Percentiles rank a stretch among this genome's conserved stretches.
phyloP scores from a whole-genome alignment of 2,797 vertebrate species.

The Anableps anableps region DNA sequence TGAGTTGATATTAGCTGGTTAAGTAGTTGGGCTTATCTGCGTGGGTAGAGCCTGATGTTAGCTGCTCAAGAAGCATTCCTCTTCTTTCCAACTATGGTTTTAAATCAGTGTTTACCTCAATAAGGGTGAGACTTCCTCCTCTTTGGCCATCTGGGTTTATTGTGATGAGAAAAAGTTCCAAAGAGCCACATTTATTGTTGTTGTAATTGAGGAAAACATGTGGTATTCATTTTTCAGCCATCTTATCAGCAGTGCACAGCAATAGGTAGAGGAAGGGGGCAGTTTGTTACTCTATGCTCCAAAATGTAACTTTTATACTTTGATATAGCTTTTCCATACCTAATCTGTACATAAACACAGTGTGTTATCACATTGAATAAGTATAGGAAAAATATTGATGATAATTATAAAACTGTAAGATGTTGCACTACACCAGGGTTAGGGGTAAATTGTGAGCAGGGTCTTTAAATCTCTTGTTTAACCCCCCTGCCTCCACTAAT shows the following conservation, averaged over 20 bases:
- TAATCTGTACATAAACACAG: not conserved
- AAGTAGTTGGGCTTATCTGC: not conserved
- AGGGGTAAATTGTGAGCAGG: constrained; percentile 30
- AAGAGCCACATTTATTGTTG: not conserved
- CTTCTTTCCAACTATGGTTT: not conserved
- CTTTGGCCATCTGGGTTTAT: not conserved
- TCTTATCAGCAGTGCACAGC: not conserved
- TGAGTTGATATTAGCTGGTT: not conserved
- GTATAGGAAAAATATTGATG: not conserved
- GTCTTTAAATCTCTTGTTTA: constrained; percentile 67
- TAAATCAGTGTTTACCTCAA: not conserved
- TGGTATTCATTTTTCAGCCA: not conserved
- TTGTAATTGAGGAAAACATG: not conserved
- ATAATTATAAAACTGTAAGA: not conserved
- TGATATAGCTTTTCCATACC: not conserved
- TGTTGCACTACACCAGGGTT: constrained; percentile 6
- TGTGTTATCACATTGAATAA: not conserved
- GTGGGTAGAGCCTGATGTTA: not conserved
- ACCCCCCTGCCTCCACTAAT: constrained; percentile 57
- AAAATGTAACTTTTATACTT: not conserved
- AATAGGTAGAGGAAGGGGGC: not conserved
- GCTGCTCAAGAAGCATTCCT: not conserved
- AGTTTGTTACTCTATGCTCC: not conserved
- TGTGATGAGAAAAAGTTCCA: not conserved
- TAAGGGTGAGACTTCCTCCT: not conserved